Conservation (phyloP, 2,113 vertebrate species). For the Nesoenas mayeri region DNA sequence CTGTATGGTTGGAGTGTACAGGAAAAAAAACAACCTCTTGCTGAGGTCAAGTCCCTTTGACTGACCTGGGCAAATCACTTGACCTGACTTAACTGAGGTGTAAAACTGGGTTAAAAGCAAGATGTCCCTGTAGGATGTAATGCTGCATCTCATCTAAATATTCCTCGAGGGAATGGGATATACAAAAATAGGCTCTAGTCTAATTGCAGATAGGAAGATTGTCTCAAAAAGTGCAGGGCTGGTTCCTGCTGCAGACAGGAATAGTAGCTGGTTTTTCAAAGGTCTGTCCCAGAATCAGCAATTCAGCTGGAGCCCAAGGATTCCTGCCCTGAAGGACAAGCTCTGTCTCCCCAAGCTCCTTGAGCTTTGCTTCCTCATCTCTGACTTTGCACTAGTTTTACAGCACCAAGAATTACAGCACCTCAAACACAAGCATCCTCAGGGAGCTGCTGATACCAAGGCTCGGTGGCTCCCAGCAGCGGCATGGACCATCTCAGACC, state of each 20-base stretch:
- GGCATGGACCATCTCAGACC: background rate
- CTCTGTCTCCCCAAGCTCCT: background rate
- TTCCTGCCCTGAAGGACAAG: background rate
- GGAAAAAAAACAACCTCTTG: background rate
- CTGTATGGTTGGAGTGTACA: rapidly evolving
- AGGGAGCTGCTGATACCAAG: background rate
- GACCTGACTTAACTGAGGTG: slow-evolving; percentile 3
- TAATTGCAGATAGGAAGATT: slow-evolving; percentile 52
- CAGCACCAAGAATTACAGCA: background rate
- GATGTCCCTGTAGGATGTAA: slow-evolving; percentile 18
- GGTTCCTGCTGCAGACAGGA: background rate
- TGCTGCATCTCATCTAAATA: slow-evolving; percentile 53
- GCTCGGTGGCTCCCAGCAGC: background rate
- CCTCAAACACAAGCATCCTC: background rate
- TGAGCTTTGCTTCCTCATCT: background rate
- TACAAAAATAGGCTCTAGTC: slow-evolving; percentile 43
- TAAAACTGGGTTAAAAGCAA: slow-evolving; percentile 43
- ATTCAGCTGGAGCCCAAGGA: background rate
- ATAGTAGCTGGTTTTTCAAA: background rate
- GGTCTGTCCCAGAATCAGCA: slow-evolving; percentile 5
- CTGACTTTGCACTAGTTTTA: background rate
- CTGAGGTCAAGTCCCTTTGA: background rate
- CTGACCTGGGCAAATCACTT: background rate
- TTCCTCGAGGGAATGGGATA: slow-evolving; percentile 10
- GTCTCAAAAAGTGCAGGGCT: background rate